phyloP scores from a whole-genome alignment of 2,113 vertebrate genomes.

The Cricetomys ansorgei region DNA sequence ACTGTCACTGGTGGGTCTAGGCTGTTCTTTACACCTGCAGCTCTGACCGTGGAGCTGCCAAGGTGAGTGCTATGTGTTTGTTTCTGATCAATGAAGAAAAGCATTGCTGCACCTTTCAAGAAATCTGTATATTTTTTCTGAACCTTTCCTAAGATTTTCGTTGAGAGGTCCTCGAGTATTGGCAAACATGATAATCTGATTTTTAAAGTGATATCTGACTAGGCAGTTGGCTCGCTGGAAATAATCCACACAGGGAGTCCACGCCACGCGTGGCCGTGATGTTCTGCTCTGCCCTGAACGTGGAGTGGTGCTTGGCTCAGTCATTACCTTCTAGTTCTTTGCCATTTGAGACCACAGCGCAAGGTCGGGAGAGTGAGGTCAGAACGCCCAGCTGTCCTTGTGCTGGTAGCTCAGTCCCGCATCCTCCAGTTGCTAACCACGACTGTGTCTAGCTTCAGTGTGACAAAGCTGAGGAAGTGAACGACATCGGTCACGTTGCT shows the following conservation, averaged over 20 bases:
- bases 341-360: neutral
- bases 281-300: neutral
- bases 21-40: neutral
- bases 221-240: neutral
- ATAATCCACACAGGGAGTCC: neutral
- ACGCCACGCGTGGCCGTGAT: neutral
- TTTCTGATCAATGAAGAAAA: neutral
- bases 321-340: neutral
- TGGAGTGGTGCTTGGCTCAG: neutral
- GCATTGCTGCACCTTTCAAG: neutral
- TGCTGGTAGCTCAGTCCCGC: neutral
- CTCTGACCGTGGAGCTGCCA: too few species aligned
- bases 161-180: neutral
- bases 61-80: too few species aligned
- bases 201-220: neutral
- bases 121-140: neutral
- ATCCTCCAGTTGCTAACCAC: neutral
- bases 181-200: neutral
- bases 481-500: neutral
- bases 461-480: slow-evolving; percentile 25
- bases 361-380: neutral
- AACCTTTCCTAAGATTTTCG: neutral
- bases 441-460: neutral
- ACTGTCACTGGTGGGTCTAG: neutral
- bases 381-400: neutral